Percentiles rank a stretch among this genome's conserved stretches.
Conservation (phyloP, 2,888 invertebrate genomes). For the Galerucella calmariensis region DNA sequence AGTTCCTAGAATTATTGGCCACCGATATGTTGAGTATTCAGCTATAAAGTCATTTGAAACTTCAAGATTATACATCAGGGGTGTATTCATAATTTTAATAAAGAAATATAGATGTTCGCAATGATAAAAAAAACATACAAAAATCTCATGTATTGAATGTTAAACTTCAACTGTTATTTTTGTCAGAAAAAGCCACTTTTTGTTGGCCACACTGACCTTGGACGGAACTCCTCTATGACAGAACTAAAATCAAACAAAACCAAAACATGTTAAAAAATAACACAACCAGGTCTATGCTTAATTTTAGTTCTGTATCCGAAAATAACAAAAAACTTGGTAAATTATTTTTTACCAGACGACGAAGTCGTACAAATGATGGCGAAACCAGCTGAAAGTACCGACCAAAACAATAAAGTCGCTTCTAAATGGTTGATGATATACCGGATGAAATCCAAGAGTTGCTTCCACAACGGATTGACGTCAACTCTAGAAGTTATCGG, state of each 20-base stretch:
- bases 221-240: background rate
- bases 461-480: conserved; percentile 64
- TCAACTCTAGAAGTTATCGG: conserved; percentile 58
- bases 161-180: too few relatives aligned
- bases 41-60: too few relatives aligned
- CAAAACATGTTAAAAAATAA: background rate
- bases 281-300: background rate
- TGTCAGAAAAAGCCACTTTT: too few relatives aligned
- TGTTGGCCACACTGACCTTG: too few relatives aligned
- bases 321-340: background rate
- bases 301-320: conserved; percentile 3
- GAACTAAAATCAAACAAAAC: conserved; percentile 3
- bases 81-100: too few relatives aligned
- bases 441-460: conserved; percentile 66
- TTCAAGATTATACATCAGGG: too few relatives aligned
- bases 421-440: conserved; percentile 66
- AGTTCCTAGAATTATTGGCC: too few relatives aligned
- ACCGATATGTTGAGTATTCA: too few relatives aligned
- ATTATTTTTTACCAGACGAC: conserved; percentile 13
- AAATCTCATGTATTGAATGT: too few relatives aligned
- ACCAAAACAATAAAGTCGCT: conserved; percentile 68
- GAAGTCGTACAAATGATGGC: conserved; percentile 63
- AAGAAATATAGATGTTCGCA: too few relatives aligned
- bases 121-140: too few relatives aligned
- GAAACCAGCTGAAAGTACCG: conserved; percentile 69